Percentiles rank a stretch among this genome's conserved stretches.
Evolutionary conservation across 2,113 vertebrate species (phyloP).

Genomic region (Lonchura striata): DNA sequence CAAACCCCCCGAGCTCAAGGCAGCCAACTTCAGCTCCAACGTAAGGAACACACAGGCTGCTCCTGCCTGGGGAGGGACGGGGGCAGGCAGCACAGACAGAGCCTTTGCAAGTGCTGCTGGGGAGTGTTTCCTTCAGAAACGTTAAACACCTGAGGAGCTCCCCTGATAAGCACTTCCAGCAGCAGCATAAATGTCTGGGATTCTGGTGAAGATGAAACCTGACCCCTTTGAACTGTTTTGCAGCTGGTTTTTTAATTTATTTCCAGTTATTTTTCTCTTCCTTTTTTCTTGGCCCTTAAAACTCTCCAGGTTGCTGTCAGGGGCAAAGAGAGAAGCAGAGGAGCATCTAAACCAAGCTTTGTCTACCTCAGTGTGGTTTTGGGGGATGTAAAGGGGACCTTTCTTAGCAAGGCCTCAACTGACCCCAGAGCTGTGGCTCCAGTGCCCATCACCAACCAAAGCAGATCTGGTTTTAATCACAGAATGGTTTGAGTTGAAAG

Average conservation of each 20-base stretch:
- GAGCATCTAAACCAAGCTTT: not conserved
- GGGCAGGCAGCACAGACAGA: not conserved
- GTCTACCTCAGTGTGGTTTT: not conserved
- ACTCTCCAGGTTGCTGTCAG: not conserved
- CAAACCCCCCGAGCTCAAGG: conserved; percentile 33
- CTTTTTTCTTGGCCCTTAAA: not conserved
- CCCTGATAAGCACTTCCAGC: not conserved
- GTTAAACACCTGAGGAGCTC: not conserved
- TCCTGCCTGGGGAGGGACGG: accelerated
- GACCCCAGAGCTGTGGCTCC: not conserved
- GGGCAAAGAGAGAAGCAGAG: not conserved
- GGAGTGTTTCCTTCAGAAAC: not conserved
- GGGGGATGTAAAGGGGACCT: not conserved
- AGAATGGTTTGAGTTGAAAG: not conserved
- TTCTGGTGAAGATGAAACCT: not conserved
- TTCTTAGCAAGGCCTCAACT: not conserved
- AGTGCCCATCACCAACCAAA: not conserved
- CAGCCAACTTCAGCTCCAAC: conserved; percentile 84
- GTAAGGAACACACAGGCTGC: conserved; percentile 63
- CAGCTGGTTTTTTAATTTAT: not conserved
- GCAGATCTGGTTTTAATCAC: not conserved
- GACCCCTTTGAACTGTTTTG: not conserved
- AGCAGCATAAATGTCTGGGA: not conserved
- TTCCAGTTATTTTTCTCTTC: not conserved
- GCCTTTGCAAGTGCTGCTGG: too few relatives aligned